Conservation (phyloP, 2,888 invertebrate genomes). For the Drosophila tripunctata region DNA sequence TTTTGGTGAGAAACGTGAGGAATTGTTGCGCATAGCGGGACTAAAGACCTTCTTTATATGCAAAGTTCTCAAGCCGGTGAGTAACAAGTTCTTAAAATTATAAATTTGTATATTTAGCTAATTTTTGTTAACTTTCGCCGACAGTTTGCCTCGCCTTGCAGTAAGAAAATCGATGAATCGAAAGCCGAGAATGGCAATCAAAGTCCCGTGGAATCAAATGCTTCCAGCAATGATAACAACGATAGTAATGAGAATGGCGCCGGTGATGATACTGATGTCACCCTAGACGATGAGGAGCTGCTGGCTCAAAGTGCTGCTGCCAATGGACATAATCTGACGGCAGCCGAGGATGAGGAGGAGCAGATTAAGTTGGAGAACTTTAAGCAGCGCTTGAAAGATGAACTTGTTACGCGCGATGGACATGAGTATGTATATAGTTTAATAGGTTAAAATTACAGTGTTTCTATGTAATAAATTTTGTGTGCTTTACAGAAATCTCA, state of each 20-base stretch:
- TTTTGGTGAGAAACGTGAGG: slow-evolving; percentile 95
- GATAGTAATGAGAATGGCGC: slow-evolving; percentile 32
- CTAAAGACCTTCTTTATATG: slow-evolving; percentile 96
- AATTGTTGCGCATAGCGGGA: slow-evolving; percentile 93
- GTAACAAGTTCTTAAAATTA: slow-evolving; percentile 70
- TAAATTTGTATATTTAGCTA: not conserved
- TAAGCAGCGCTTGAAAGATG: slow-evolving; percentile 91
- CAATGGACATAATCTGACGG: slow-evolving; percentile 49
- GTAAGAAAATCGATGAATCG: slow-evolving; percentile 78
- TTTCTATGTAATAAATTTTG: no score
- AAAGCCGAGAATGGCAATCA: slow-evolving; percentile 56
- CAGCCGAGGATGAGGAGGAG: slow-evolving; percentile 82
- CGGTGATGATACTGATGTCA: slow-evolving; percentile 63
- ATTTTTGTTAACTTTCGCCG: not conserved
- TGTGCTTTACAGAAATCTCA: slow-evolving; percentile 86
- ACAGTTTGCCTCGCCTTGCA: slow-evolving; percentile 79
- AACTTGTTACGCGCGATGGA: slow-evolving; percentile 93
- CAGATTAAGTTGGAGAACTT: slow-evolving; percentile 87
- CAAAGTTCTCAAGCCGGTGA: slow-evolving; percentile 92
- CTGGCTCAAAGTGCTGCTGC: slow-evolving; percentile 62
- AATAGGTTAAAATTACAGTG: not conserved
- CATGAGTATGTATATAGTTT: slow-evolving; percentile 87
- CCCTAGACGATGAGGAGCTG: slow-evolving; percentile 77
- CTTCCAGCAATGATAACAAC: slow-evolving; percentile 47
- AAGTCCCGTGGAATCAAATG: slow-evolving; percentile 42